phyloP scores from a whole-genome alignment of 2,888 invertebrate species.

The Margaritifera margaritifera region DNA sequence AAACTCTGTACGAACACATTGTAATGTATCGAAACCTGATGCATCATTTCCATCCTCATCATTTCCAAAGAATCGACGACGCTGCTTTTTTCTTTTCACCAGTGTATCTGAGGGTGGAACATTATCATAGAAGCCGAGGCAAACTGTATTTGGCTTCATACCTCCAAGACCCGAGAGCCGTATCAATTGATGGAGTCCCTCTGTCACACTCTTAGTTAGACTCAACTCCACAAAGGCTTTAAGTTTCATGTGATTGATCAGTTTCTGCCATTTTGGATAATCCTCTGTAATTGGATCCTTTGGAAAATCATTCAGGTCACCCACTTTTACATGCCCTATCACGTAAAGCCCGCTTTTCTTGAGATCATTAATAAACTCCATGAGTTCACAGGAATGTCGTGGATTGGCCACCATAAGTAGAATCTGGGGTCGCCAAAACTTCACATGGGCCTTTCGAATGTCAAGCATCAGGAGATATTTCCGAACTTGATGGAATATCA shows the following conservation, averaged over 20 bases:
- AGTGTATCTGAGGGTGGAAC: conserved; percentile 79
- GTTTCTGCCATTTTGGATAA: conserved; percentile 89
- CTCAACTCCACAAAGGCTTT: conserved; percentile 95
- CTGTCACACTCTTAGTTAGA: conserved; percentile 86
- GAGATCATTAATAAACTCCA: conserved; percentile 97
- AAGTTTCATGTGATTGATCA: conserved; percentile 95
- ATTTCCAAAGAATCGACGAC: conserved; percentile 45
- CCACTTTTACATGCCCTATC: conserved; percentile 86
- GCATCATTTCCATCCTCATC: conserved; percentile 38
- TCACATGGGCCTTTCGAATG: conserved; percentile 97
- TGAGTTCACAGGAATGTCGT: conserved; percentile 89
- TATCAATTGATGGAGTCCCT: conserved; percentile 93
- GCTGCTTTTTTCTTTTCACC: conserved; percentile 30
- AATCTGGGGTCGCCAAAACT: conserved; percentile 99
- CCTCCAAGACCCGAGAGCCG: conserved; percentile 96
- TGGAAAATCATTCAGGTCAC: conserved; percentile 73
- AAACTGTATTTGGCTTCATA: conserved; percentile 97
- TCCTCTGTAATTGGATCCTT: conserved; percentile 84
- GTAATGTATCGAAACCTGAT: conserved; percentile 47
- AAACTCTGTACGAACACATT: conserved; percentile 39
- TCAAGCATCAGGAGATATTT: conserved; percentile 97
- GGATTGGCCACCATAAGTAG: conserved; percentile 93
- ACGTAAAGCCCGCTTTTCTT: conserved; percentile 93
- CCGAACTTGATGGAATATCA: conserved; percentile 98
- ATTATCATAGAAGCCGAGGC: conserved; percentile 93